A percentile compares a stretch with the other conserved stretches of the same genome.
These are phyloP conservation scores for Calvadosia cruxmelitensis DNA, from an alignment of 30 jellyfish, hydroid and myxozoan genomes.

Conservation along the genomic window DNA sequence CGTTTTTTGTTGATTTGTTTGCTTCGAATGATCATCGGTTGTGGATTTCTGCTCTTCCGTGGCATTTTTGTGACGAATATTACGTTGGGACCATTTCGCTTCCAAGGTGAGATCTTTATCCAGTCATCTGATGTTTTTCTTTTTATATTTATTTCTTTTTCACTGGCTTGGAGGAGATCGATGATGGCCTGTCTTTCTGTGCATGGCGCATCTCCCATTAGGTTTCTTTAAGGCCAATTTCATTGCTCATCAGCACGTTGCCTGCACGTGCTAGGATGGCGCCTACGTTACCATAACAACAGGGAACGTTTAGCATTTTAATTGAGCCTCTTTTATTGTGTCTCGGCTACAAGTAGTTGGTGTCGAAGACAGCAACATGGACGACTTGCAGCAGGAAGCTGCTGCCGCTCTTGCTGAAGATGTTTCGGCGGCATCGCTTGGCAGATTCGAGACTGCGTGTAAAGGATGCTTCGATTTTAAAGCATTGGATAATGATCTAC, in stretches of 20 bases:
- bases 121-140: too few relatives aligned
- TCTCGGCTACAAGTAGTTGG: too few relatives aligned
- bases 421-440: neutral
- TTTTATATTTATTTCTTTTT: too few relatives aligned
- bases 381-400: neutral
- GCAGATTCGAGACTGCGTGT: neutral
- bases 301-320: neutral
- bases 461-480: neutral
- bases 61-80: too few relatives aligned
- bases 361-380: neutral
- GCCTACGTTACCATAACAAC: neutral
- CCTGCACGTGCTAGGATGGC: too few relatives aligned
- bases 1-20: too few relatives aligned
- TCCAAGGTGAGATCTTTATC: too few relatives aligned
- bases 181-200: neutral
- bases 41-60: too few relatives aligned
- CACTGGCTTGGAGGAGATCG: neutral
- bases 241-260: too few relatives aligned
- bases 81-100: too few relatives aligned
- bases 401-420: neutral
- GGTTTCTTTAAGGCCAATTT: too few relatives aligned
- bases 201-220: neutral
- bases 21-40: neutral
- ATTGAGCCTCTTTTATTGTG: neutral
- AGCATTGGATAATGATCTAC: neutral